Evolutionary conservation across 2,113 vertebrate genomes (phyloP).

Genomic region (Bagarius yarrelli): DNA sequence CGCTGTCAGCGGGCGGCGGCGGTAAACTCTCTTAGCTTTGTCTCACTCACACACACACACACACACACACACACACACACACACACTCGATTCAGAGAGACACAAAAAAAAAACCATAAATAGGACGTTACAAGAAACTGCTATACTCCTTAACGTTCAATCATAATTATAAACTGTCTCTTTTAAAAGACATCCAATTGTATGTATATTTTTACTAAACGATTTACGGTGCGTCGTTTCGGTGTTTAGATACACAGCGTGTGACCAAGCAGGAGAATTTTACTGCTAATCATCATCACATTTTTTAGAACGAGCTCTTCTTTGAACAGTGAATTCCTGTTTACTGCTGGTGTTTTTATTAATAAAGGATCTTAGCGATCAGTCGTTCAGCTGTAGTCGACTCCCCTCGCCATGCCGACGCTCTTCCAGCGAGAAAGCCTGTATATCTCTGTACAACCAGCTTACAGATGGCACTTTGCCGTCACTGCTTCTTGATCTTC

Average conservation of each 20-base stretch:
- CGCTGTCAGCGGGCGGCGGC: background rate
- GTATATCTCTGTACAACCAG: conserved; percentile 43
- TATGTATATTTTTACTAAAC: conserved; percentile 31
- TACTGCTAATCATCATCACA: no score
- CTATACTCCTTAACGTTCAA: no score
- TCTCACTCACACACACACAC: background rate
- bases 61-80: background rate
- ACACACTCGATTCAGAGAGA: background rate
- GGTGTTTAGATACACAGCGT: background rate
- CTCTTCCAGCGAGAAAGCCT: conserved; percentile 34
- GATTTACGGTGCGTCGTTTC: conserved; percentile 25
- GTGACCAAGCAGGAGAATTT: background rate
- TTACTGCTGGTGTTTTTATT: background rate
- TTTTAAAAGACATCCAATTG: background rate
- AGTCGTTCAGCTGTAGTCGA: conserved; percentile 46
- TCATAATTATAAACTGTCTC: no score
- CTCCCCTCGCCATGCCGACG: conserved; percentile 41
- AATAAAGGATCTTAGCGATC: background rate
- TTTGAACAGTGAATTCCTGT: no score
- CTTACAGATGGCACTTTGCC: conserved; percentile 54
- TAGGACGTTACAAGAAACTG: no score
- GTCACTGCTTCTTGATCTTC: conserved; percentile 47
- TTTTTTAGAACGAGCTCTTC: no score
- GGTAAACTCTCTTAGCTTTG: background rate
- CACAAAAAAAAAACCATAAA: no score